Percentiles rank a stretch among this genome's conserved stretches.
phyloP scores from a whole-genome alignment of 2,797 vertebrate species.

The Notolepis coatsorum region DNA sequence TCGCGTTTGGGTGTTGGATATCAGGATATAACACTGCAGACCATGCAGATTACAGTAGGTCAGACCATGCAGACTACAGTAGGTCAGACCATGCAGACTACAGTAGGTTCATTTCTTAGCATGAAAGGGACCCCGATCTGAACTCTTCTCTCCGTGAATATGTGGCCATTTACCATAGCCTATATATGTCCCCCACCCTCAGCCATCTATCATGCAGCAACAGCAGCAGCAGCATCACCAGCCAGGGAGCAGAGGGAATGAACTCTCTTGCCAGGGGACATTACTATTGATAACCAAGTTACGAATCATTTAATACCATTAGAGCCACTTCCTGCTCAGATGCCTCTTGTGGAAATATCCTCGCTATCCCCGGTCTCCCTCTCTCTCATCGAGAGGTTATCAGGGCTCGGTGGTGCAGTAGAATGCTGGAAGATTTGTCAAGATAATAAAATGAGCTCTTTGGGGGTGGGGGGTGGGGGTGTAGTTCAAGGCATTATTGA shows the following conservation, averaged over 20 bases:
- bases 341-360: slow-evolving; percentile 61
- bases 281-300: slow-evolving; percentile 70
- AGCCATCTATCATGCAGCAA: slow-evolving; percentile 36
- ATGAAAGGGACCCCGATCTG: neutral
- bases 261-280: slow-evolving; percentile 61
- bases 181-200: slow-evolving; percentile 20
- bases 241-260: slow-evolving; percentile 35
- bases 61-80: neutral
- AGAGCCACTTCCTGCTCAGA: slow-evolving; percentile 47
- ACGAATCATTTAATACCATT: slow-evolving; percentile 76
- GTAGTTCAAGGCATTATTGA: slow-evolving; percentile 51
- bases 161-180: neutral
- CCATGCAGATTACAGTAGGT: slow-evolving; percentile 13
- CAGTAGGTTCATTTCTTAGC: neutral
- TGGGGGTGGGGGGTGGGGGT: slow-evolving; percentile 63
- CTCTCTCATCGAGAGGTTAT: slow-evolving; percentile 62
- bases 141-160: slow-evolving; percentile 9
- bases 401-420: slow-evolving; percentile 66
- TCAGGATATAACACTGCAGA: neutral
- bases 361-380: slow-evolving; percentile 29
- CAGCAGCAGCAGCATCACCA: slow-evolving; percentile 38
- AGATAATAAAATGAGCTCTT: slow-evolving; percentile 72
- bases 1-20: neutral
- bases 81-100: slow-evolving; percentile 8
- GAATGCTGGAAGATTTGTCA: slow-evolving; percentile 65